Evolutionary conservation across 64 coral and sea anemone genomes (phyloP), one percentile per base, ranked within the genome.

Genomic region (Catalaphyllia jardinei): DNA sequence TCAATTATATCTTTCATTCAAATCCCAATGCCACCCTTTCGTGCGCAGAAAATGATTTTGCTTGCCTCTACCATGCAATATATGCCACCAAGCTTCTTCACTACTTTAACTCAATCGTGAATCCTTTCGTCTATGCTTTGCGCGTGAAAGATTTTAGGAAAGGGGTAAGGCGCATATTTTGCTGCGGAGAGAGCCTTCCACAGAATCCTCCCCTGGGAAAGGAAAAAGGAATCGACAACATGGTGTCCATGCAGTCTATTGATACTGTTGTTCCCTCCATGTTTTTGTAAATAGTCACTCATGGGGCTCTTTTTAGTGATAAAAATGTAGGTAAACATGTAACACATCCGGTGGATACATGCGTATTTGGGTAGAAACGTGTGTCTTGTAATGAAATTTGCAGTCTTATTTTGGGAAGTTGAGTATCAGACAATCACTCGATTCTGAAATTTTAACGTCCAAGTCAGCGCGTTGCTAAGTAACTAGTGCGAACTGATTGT

Each of bases 51-150:
- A 22, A 8, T 38, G 63, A 85, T 31, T 25, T 71, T 11, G 81
- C 33, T 20, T 85, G 81, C 39, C 10, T 85, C 35, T 85, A 85
- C n/a, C 81, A 85, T 24, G 39, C 63, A 71, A 20, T 85, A 19
- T 85, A 52, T 38, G 22, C 63, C 33, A 85, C 81, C 6, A 85
- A 85, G 62, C 71, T 85, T 24, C 81, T 85, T 22, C 81, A 85
- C 51, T 85, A 71, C 39, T 71, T 85, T 7, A 85, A 85, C 81
- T 85, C 81, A 51, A 33, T 85, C 12, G 81, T 85, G 42, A 85
- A 85, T 31, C 81, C 81, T 33, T 52, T 85, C 13, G 39, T 85
- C 20, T 85, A 85, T 28, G 81, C 81, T n/a, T 19, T 85, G 62
- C 65, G 62, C 22, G 81, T 85, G 20, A 85, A 85, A n/a, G 81